Percentiles rank a stretch among this genome's conserved stretches.
Conservation (phyloP, 2,888 invertebrate genomes). For the Sesia bembeciformis region DNA sequence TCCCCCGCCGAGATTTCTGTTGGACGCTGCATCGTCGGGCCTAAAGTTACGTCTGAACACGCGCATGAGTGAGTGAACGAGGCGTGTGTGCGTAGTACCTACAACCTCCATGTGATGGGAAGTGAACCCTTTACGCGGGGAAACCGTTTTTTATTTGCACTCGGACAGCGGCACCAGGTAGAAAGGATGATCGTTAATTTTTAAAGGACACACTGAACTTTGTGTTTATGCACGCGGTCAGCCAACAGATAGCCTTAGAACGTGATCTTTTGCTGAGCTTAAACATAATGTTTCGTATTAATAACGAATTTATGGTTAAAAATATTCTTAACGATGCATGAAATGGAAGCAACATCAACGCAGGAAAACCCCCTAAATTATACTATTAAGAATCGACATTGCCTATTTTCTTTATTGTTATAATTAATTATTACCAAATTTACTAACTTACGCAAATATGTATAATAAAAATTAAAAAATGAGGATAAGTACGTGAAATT, state of each 20-base stretch:
- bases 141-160: slow-evolving; percentile 74
- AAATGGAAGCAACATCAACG: too few relatives aligned
- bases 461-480: too few relatives aligned
- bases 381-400: too few relatives aligned
- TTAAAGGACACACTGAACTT: slow-evolving; percentile 65
- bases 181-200: slow-evolving; percentile 73
- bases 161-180: slow-evolving; percentile 75
- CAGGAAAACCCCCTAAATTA: too few relatives aligned
- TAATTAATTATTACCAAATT: too few relatives aligned
- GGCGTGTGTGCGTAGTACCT: slow-evolving; percentile 28
- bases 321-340: too few relatives aligned
- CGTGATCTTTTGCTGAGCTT: slow-evolving; percentile 9
- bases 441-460: too few relatives aligned
- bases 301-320: too few relatives aligned
- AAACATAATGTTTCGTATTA: too few relatives aligned
- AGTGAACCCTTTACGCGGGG: slow-evolving; percentile 75
- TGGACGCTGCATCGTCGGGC: slow-evolving; percentile 42
- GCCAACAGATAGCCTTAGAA: slow-evolving; percentile 14
- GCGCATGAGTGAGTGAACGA: background rate
- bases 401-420: too few relatives aligned
- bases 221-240: slow-evolving; percentile 40
- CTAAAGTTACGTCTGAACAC: slow-evolving; percentile 2
- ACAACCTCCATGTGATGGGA: slow-evolving; percentile 69
- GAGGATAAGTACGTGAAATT: too few relatives aligned
- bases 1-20: slow-evolving; percentile 64